phyloP scores from a whole-genome alignment of 2,888 invertebrate species.

The Coenonympha arcania region DNA sequence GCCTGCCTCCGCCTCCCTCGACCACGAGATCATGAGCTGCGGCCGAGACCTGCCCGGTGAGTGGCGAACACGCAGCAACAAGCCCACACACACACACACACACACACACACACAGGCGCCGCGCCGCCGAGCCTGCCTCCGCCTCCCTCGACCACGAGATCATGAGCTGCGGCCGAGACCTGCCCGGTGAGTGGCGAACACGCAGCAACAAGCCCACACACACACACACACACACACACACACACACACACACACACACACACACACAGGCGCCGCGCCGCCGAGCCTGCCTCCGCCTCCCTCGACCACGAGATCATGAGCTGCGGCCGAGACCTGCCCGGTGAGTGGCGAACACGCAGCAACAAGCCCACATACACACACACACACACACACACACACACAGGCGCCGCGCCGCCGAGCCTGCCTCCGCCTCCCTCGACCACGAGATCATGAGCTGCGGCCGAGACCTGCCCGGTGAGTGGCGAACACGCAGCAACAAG shows the following conservation, averaged over 20 bases:
- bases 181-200: conserved; percentile 49
- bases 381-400: background rate
- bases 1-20: conserved; percentile 64
- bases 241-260: background rate
- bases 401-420: conserved; percentile 51
- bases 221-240: background rate
- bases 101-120: background rate
- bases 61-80: conserved; percentile 9
- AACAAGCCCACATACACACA: background rate
- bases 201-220: background rate
- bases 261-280: conserved; percentile 30
- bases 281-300: conserved; percentile 63
- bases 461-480: conserved; percentile 54
- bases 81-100: background rate
- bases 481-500: background rate
- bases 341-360: conserved; percentile 36
- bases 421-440: conserved; percentile 66
- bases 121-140: conserved; percentile 60
- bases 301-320: conserved; percentile 71
- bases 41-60: conserved; percentile 57
- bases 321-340: conserved; percentile 59
- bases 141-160: conserved; percentile 70
- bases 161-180: conserved; percentile 62
- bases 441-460: conserved; percentile 70
- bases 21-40: conserved; percentile 71